Base-by-base conservation (phyloP, 2,113 vertebrate species). In the Pao palembangensis region DNA sequence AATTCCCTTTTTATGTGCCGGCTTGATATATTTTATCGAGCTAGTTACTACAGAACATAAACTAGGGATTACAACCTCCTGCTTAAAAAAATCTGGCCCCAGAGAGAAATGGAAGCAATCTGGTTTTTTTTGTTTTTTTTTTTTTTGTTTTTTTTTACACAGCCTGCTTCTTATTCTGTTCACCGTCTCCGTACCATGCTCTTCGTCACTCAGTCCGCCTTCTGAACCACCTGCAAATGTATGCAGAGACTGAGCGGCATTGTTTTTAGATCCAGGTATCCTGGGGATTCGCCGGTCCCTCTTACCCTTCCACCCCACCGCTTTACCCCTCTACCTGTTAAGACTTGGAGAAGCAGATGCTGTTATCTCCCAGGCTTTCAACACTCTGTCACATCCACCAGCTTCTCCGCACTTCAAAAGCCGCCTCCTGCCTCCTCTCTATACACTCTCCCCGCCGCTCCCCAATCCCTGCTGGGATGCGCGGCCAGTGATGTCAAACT, bases 11-110 rank as follows among this genome's bases (percentile, higher is more conserved):
- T 88, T 81, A 85, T 78, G 71, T 70, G 65, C 67, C 3, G 67
- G 70, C 68, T 83, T 85, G 80, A 89, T 84, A 78, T 78, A 71
- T 86, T 87, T 85, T 87, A 86, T 87, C 15, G 82, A 81, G 80
- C 82, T 80, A 85, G 77, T 87, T 86, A 82, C 81, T 75, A 77
- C 77, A 73, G 83, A 84, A 75, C 82, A 80, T 86, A 80, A 88
- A 85, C 71, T 83, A 78, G 81, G 76, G 73, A 88, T 88, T 83
- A 87, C 80, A 81, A 75, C 80, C 85, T 34, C 68, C 60, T 78
- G 77, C 79, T 79, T 85, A 63, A 76, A 74, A 83, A 69, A 86
- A 83, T 76, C 61, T 79, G 60, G 73, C 79, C 81, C 80, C 14
- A 43, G 81, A 81, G 81, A 80, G 73, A 70, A 84, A 81, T 76